Evolutionary conservation across 2,113 vertebrate genomes (phyloP).

Genomic region (Catharus bicknelli): DNA sequence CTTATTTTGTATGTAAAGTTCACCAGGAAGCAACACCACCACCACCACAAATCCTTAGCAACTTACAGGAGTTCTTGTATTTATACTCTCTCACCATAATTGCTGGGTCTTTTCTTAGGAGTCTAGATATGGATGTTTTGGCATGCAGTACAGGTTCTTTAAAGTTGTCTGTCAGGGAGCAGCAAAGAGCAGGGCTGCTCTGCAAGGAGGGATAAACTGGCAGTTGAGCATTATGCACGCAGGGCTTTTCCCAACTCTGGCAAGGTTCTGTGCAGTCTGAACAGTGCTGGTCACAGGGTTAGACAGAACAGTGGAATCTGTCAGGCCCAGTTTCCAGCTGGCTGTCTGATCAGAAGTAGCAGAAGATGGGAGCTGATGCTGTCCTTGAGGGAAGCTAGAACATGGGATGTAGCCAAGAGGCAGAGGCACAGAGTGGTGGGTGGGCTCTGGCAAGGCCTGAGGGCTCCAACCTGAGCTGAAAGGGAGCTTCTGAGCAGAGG

Average conservation of each 20-base stretch:
- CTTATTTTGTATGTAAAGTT: background rate
- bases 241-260: rapidly evolving
- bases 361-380: background rate
- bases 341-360: background rate
- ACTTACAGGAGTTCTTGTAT: background rate
- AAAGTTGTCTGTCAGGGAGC: background rate
- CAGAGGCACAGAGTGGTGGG: rapidly evolving
- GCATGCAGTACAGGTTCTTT: background rate
- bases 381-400: background rate
- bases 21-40: background rate
- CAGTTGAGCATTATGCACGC: rapidly evolving
- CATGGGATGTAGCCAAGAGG: rapidly evolving
- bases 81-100: background rate
- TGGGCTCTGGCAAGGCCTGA: background rate
- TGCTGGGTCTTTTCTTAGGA: background rate
- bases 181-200: background rate
- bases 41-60: background rate
- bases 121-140: rapidly evolving
- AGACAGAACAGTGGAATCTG: background rate
- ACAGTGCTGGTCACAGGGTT: background rate
- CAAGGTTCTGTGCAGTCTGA: rapidly evolving
- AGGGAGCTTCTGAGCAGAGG: background rate
- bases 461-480: background rate
- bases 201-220: background rate
- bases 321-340: rapidly evolving